Conservation (phyloP, 2,113 vertebrate species). For the Hydropotes inermis region DNA sequence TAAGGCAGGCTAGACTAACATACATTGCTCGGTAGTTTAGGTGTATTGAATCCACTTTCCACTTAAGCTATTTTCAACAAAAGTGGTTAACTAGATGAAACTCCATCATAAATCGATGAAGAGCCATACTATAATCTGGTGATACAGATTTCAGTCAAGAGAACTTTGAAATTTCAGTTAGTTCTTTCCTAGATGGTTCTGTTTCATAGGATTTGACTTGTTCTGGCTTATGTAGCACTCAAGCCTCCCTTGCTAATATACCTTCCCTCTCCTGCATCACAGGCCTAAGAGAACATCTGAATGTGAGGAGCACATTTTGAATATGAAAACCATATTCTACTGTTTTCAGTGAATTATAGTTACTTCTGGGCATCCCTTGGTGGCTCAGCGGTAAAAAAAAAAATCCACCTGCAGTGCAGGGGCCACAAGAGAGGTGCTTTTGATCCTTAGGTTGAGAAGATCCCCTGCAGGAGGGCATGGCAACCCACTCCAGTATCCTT, state of each 20-base stretch:
- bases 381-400: neutral
- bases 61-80: neutral
- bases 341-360: neutral
- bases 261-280: neutral
- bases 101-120: neutral
- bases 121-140: neutral
- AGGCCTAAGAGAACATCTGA: neutral
- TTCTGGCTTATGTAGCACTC: no score
- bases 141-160: neutral
- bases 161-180: neutral
- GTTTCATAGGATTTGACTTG: neutral
- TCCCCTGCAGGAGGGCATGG: neutral
- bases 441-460: neutral
- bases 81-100: neutral
- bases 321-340: neutral
- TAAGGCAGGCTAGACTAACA: neutral
- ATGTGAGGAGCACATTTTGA: neutral
- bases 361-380: neutral
- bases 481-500: neutral
- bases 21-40: neutral
- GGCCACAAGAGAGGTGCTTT: neutral
- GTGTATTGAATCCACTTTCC: neutral
- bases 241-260: no score
- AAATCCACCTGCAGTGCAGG: neutral
- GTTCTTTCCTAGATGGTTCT: neutral